Base-by-base conservation (phyloP, 2,888 invertebrate species). In the Drosophila sordidapex region DNA sequence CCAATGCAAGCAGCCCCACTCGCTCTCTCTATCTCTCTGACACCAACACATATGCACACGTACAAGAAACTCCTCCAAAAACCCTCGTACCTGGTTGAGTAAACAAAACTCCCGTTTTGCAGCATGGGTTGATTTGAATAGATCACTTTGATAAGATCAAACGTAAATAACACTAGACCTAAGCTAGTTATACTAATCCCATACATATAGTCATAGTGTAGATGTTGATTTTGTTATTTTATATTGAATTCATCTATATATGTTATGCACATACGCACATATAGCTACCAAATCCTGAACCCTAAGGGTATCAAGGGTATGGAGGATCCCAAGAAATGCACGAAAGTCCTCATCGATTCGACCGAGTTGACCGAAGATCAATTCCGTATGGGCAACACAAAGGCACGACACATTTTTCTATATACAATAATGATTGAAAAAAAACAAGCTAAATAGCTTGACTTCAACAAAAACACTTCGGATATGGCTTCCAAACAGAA, bases 221-320 rank as follows among this genome's bases (percentile, higher is more conserved):
- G 29, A 69, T 64, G 69, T 76, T 83, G 74, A 62, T 52, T 61
- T 56, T 67, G 46, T 46, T 46, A 18, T 46, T 25, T 56, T 59
- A 11, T 52, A 73, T 67, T 61, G 48, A 92, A 65, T 57, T 56
- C 75, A 70, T 70, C 48, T 36, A 70, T 74, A 71, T 82, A 78
- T 80, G 83, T 79, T 69, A 65, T 71, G 56, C 57, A 57, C 57
- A 74, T 35, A 59, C 35, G 59, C 72, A 79, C 65, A 79, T 94
- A 92, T 95, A 98, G 98, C 95, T 99, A 99, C 96, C 98, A 99
- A 95, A 99, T 99, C 95, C 96, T 99, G 95, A 98, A 98, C 94
- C 99, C 99, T 89, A 96, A 96, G 94, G 97, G 95, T 85, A 96
- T 96, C 90, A 95, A 96, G 92, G 96, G 95, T 94, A 94, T 95